Base-by-base conservation (phyloP, 2,888 invertebrate genomes). In the Bombyx huttoni region DNA sequence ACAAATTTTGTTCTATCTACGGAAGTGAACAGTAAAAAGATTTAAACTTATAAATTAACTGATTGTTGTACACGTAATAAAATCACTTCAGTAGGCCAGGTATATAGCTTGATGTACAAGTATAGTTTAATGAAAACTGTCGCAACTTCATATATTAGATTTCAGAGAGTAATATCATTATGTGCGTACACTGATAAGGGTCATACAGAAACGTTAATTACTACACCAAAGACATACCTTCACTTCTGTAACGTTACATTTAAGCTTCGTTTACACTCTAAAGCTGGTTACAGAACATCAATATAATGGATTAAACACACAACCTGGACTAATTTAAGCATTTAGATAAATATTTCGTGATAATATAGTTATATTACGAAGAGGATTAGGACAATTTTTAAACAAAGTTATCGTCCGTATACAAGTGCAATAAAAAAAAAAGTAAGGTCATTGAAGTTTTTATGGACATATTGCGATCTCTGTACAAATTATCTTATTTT, bases 131-230 rank as follows among this genome's bases (percentile, higher is more conserved):
- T 40, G 40, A 40, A 40, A 40, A 12, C 40, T 40, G 40, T 40
- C 40, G 7, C 12, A 40, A 40, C 40, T 40, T 40, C 40, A 40
- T 10, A 7, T 40, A 40, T 40, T 40, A 40, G 40, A 40, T 40
- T 40, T 40, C 40, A 40, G 40, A 40, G 8, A 40, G 40, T 40
- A 51, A 45, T 50, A 51, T 49, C 51, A 55, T 51, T 51, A 48
- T 49, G 49, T 47, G 53, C 57, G 55, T 52, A 53, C 53, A 54
- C 46, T 54, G 60, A 61, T 58, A 61, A 65, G 66, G 62, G 63
- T 62, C 56, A 52, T 54, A 57, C 54, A 56, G 55, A 50, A 50
- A 64, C 68, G 65, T 71, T 70, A 73, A 75, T 75, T 66, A 62
- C 48, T 34, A 33, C 34, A 34, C 34, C 50, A 50, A 50, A 47